Evolutionary conservation across 1,140 invertebrate genomes (phyloP).

Genomic region (Diuraphis noxia): DNA sequence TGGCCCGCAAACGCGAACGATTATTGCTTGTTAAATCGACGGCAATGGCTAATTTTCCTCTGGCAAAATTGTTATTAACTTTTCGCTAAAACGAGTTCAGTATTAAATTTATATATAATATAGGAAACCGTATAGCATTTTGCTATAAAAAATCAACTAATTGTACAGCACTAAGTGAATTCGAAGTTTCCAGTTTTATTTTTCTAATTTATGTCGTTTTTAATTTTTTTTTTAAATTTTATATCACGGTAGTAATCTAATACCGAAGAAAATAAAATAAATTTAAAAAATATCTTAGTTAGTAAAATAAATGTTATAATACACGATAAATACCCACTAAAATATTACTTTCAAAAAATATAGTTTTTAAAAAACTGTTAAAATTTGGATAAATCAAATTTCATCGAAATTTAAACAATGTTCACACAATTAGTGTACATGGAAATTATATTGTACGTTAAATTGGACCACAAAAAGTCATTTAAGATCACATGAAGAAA

Average conservation of each 20-base stretch:
- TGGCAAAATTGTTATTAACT: slow-evolving; percentile 43
- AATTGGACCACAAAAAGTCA: not conserved
- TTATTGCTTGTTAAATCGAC: slow-evolving; percentile 43
- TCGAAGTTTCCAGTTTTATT: not conserved
- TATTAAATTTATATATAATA: slow-evolving; percentile 23
- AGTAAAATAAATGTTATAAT: not conserved
- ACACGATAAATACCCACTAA: not conserved
- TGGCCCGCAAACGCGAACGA: not conserved
- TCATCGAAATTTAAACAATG: not conserved
- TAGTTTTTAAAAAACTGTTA: not conserved
- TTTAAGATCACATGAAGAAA: not conserved
- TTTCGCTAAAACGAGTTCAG: slow-evolving; percentile 22
- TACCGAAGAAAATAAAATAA: not conserved
- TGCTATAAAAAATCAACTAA: not conserved
- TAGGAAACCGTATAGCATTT: not conserved
- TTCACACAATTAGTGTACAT: not conserved
- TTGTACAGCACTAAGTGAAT: not conserved
- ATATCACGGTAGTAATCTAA: not conserved
- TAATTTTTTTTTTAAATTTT: not conserved
- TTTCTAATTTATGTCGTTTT: not conserved
- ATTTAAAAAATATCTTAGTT: not conserved
- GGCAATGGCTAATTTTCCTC: slow-evolving; percentile 41
- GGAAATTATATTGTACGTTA: not conserved
- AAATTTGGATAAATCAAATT: not conserved
- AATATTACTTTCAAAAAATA: not conserved